These are phyloP conservation scores for Corythoichthys haematopterus DNA, from an alignment of 2,113 vertebrate species.

Conservation along the genomic window DNA sequence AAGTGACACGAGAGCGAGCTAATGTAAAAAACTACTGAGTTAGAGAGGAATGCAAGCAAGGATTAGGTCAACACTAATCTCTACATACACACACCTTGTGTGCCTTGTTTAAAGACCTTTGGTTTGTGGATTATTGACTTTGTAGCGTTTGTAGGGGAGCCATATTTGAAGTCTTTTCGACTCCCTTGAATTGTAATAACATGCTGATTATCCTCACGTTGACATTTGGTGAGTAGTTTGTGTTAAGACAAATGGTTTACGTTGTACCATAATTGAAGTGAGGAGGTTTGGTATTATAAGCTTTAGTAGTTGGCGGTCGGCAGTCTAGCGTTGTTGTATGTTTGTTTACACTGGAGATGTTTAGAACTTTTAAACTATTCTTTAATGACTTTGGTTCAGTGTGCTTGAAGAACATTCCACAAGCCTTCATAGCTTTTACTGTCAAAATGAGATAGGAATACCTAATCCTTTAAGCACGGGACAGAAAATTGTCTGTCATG, in stretches of 20 bases:
- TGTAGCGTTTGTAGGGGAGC: conserved; percentile 23
- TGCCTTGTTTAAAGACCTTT: conserved; percentile 43
- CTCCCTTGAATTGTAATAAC: background rate
- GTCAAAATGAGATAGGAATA: conserved; percentile 9
- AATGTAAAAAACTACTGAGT: conserved; percentile 4
- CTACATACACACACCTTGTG: conserved; percentile 19
- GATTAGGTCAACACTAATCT: conserved; percentile 53
- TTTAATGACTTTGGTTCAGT: background rate
- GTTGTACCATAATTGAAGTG: background rate
- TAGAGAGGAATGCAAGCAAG: conserved; percentile 30
- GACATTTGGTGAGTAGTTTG: background rate
- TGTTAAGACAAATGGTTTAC: background rate
- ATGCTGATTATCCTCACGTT: background rate
- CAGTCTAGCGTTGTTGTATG: background rate
- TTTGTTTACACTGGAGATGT: background rate
- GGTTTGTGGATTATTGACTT: conserved; percentile 49
- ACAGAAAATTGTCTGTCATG: conserved; percentile 13
- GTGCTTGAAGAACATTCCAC: background rate
- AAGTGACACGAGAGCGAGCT: conserved; percentile 3
- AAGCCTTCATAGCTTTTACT: background rate
- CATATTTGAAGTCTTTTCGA: conserved; percentile 38
- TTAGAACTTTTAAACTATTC: background rate
- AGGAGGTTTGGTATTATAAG: background rate
- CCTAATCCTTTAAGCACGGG: background rate
- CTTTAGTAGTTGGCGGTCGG: background rate